These are phyloP conservation scores for Acanthopleura granulata DNA, from an alignment of 2,888 invertebrate species.

Conservation along the genomic window DNA sequence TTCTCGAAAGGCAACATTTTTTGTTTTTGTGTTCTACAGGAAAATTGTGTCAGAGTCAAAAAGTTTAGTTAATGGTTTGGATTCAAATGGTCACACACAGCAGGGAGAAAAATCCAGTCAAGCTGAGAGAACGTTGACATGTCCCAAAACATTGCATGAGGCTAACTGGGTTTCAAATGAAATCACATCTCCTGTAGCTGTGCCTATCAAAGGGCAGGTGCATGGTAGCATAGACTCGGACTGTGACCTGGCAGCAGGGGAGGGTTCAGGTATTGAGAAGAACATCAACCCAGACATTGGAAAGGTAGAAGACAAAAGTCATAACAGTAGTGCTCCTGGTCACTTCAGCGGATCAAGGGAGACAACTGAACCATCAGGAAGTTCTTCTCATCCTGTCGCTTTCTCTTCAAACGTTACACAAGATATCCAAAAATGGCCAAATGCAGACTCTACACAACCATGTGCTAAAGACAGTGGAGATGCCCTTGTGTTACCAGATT, in stretches of 20 bases:
- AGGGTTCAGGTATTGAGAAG: too few relatives aligned
- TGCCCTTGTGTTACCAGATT: neutral
- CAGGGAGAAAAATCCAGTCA: too few relatives aligned
- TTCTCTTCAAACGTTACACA: neutral
- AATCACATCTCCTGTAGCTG: neutral
- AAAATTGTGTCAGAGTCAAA: constrained; percentile 57
- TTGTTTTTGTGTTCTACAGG: constrained; percentile 38
- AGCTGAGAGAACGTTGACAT: neutral
- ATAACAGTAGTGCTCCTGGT: too few relatives aligned
- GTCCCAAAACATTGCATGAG: neutral
- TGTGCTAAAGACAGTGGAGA: neutral
- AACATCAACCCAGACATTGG: too few relatives aligned
- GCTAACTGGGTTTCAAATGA: neutral
- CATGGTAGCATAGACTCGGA: neutral
- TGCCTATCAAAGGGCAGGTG: neutral
- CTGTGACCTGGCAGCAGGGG: too few relatives aligned
- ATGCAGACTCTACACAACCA: neutral
- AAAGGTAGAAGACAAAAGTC: too few relatives aligned
- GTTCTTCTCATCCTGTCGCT: neutral
- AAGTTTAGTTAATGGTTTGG: constrained; percentile 55
- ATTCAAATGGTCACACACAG: constrained; percentile 44
- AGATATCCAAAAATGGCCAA: neutral
- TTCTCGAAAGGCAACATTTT: neutral
- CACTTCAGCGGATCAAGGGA: neutral
- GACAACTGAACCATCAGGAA: neutral